These are phyloP conservation scores for Brienomyrus brachyistius DNA, from an alignment of 2,113 vertebrate genomes.

Conservation along the genomic window DNA sequence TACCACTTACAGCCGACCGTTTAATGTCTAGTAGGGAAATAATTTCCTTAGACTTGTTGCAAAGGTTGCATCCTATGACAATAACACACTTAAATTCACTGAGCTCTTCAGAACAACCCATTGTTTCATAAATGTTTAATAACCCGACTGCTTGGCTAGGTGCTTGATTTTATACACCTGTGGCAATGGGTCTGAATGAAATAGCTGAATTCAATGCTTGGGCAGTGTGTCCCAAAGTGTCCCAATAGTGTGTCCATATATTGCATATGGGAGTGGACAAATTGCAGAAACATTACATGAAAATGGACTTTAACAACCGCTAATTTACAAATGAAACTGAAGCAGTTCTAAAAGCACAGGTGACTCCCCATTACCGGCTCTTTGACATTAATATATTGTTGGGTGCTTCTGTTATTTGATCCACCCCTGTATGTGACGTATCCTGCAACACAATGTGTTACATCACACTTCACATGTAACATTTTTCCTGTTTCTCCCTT, in stretches of 20 bases:
- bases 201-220: not conserved
- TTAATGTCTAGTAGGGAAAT: not conserved
- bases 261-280: not conserved
- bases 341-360: not conserved
- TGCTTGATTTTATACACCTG: not conserved
- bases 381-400: not conserved
- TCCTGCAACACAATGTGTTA: not conserved
- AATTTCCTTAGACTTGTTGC: not conserved
- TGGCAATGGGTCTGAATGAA: not conserved
- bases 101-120: not conserved
- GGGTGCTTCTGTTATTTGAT: not conserved
- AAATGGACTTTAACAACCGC: not conserved
- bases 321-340: not conserved
- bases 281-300: not conserved
- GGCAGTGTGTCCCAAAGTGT: not conserved
- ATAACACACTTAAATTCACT: not conserved
- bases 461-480: not conserved
- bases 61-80: not conserved
- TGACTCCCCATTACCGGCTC: not conserved
- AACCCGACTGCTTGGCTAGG: not conserved
- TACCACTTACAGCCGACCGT: not conserved
- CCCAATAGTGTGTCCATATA: not conserved
- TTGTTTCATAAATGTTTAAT: not conserved
- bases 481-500: conserved; percentile 8
- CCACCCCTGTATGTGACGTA: not conserved